These are phyloP conservation scores for Drosophila murphyi DNA, from an alignment of 1,140 invertebrate genomes.

Conservation along the genomic window DNA sequence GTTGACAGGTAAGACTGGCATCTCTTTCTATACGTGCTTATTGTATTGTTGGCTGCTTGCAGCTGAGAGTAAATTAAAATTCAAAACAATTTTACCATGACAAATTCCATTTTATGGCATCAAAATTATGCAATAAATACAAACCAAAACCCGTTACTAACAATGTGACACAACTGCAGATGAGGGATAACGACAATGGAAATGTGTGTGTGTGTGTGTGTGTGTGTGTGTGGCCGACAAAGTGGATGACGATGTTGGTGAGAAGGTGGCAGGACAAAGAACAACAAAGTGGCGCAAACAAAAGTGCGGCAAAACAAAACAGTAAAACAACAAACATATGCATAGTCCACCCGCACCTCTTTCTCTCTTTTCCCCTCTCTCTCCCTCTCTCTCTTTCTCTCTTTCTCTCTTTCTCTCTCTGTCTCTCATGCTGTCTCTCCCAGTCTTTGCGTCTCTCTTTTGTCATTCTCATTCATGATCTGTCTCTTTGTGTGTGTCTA, in stretches of 20 bases:
- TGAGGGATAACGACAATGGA: slow-evolving; percentile 20
- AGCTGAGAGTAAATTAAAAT: slow-evolving; percentile 76
- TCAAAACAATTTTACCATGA: slow-evolving; percentile 75
- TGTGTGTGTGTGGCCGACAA: not conserved
- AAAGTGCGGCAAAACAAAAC: slow-evolving; percentile 34
- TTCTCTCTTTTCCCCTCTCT: not conserved
- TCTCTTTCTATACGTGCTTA: slow-evolving; percentile 13
- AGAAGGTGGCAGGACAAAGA: slow-evolving; percentile 11
- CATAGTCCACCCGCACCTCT: slow-evolving; percentile 31
- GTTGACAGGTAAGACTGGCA: slow-evolving; percentile 40
- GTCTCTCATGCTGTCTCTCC: not conserved
- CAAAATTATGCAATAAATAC: slow-evolving; percentile 82
- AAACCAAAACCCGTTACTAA: slow-evolving; percentile 79
- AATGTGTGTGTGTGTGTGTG: not conserved
- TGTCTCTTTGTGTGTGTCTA: slow-evolving; percentile 7
- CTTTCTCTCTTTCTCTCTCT: not conserved
- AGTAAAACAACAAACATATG: slow-evolving; percentile 62
- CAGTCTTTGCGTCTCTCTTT: not conserved
- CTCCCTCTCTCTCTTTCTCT: not conserved
- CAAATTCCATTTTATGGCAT: slow-evolving; percentile 78
- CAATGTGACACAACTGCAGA: slow-evolving; percentile 59
- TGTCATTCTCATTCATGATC: not conserved
- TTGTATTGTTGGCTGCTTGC: slow-evolving; percentile 16
- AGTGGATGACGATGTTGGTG: not conserved
- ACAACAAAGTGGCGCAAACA: slow-evolving; percentile 37